Base-by-base conservation (phyloP, 2,888 invertebrate genomes). In the Gonocerus acuteangulatus region DNA sequence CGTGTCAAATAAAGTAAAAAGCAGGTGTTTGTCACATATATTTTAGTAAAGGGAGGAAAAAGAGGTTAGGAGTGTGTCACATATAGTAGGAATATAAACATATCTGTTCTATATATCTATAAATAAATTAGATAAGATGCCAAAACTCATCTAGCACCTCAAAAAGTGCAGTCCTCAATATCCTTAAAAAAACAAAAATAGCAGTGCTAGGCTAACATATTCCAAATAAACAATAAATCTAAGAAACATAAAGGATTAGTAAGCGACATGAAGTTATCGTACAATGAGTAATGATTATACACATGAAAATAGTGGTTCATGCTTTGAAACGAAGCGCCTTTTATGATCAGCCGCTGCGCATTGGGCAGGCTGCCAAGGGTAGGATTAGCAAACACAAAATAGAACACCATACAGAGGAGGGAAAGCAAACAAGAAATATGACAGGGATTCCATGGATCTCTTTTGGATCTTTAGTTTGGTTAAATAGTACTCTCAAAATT, bases 151-250 rank as follows among this genome's bases (percentile, higher is more conserved):
- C n/a, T n/a, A n/a, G n/a, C n/a, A n/a, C n/a, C n/a, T n/a, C n/a
- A n/a, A n/a, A n/a, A n/a, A n/a, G n/a, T n/a, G n/a, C n/a, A n/a
- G n/a, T n/a, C n/a, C n/a, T n/a, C n/a, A n/a, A n/a, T n/a, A n/a
- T n/a, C n/a, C n/a, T n/a, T n/a, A n/a, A n/a, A 27, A 11, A 47
- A 16, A 13, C 7, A 47, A 18, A 47, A 21, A 57, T 32, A 47
- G 47, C 57, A 57, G 57, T 57, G 57, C 57, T 21, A 57, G 57
- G 57, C 57, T 57, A 57, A 45, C 57, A 57, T 13, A 36, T 27
- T 57, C 18, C 13, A 47, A 11, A 44, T 21, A 21, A 57, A 6
- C 44, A 45, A 45, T 19, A 7, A 47, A 16, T 47, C 9, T 4
- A 22, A n/a, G 32, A 27, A 57, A 57, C 47, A 47, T 45, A 15